These are phyloP conservation scores for Notospermus geniculatus DNA, from an alignment of 1,140 invertebrate genomes.

Conservation along the genomic window DNA sequence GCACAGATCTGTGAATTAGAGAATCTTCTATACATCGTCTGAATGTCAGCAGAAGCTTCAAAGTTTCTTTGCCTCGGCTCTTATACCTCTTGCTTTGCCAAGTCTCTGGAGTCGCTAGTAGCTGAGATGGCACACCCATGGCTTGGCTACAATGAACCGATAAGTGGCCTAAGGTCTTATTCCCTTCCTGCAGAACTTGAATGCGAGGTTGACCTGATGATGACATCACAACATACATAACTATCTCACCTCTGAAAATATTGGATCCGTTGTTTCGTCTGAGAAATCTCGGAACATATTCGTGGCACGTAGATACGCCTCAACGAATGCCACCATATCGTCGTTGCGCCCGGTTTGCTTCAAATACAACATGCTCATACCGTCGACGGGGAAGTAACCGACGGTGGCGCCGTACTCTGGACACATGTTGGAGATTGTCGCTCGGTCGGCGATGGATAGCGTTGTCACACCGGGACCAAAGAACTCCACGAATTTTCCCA, in stretches of 20 bases:
- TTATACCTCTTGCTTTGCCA: too few species aligned
- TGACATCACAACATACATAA: too few species aligned
- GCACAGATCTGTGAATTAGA: too few species aligned
- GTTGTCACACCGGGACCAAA: conserved; percentile 88
- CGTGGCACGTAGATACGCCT: conserved; percentile 78
- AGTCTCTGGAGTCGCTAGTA: too few species aligned
- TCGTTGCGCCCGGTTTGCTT: conserved; percentile 76
- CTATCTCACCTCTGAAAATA: conserved; percentile 73
- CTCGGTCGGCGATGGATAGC: conserved; percentile 89
- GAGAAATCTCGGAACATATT: conserved; percentile 83
- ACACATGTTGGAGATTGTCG: conserved; percentile 87
- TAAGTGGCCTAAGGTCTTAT: too few species aligned
- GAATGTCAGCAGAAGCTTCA: too few species aligned
- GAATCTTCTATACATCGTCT: too few species aligned
- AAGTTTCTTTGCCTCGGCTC: too few species aligned
- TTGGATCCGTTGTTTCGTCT: conserved; percentile 78
- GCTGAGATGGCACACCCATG: too few species aligned
- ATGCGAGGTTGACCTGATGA: too few species aligned
- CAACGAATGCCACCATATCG: conserved; percentile 78
- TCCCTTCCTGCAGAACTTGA: too few species aligned
- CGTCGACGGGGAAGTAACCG: conserved; percentile 93
- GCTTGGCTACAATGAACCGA: too few species aligned
- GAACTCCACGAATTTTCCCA: conserved; percentile 98
- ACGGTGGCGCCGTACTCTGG: conserved; percentile 91
- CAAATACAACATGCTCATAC: conserved; percentile 80